Evolutionary conservation across 2,888 invertebrate genomes (phyloP).

Genomic region (Tromatobia lineatoria): DNA sequence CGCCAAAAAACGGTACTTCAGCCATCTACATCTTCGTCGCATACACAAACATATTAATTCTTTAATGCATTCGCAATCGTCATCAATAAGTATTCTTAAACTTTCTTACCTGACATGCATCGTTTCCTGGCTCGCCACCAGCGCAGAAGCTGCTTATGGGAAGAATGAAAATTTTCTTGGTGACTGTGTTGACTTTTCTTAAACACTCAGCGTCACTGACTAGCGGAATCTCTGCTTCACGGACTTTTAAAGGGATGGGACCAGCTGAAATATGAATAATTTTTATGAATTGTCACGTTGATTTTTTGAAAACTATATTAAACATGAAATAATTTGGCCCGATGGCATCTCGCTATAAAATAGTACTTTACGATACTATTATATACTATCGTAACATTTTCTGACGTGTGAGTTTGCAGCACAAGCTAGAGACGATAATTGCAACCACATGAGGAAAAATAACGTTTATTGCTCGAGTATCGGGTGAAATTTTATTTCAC

Average conservation of each 20-base stretch:
- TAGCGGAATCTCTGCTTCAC: slow-evolving; percentile 96
- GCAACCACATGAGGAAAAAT: too few species aligned
- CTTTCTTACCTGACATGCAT: slow-evolving; percentile 93
- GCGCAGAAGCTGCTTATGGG: slow-evolving; percentile 98
- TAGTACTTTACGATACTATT: too few species aligned
- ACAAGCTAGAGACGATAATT: too few species aligned
- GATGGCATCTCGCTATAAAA: too few species aligned
- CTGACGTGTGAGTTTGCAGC: too few species aligned
- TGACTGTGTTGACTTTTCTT: slow-evolving; percentile 96
- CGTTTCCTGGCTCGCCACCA: slow-evolving; percentile 96
- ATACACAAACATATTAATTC: too few species aligned
- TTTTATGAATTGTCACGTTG: background rate
- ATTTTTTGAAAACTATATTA: background rate
- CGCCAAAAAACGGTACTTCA: too few species aligned
- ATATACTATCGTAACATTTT: too few species aligned
- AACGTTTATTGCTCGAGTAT: too few species aligned
- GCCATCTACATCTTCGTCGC: too few species aligned
- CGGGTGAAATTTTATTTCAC: too few species aligned
- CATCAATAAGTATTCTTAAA: background rate
- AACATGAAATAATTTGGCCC: too few species aligned
- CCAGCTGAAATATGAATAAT: slow-evolving; percentile 88
- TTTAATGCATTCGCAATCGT: background rate
- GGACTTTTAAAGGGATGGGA: slow-evolving; percentile 95
- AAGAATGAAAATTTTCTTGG: slow-evolving; percentile 97
- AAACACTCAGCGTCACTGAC: slow-evolving; percentile 97